Base-by-base conservation (phyloP, 2,113 vertebrate genomes). In the Tichodroma muraria region DNA sequence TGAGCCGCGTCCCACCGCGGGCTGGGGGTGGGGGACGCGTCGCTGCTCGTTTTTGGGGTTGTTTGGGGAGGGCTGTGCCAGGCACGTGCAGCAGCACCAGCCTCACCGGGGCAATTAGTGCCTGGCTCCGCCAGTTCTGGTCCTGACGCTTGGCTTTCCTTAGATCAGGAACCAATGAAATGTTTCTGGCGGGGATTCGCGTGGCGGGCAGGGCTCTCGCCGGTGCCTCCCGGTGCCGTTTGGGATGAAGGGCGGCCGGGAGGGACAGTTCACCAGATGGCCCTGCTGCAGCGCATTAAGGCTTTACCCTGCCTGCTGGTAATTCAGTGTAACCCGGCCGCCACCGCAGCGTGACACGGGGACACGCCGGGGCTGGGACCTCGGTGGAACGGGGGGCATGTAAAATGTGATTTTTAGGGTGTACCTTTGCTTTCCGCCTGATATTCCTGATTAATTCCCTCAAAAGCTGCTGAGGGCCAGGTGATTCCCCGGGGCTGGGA, bases 211-310 rank as follows among this genome's bases (percentile, higher is more conserved):
- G 86, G 40, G 72, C 69, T 84, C 60, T 11, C 11, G 3, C n/a
- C n/a, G n/a, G n/a, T n/a, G n/a, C n/a, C n/a, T n/a, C n/a, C 54
- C 13, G 10, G 0, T 40, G 88, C 73, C 0, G 3, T 59, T 85
- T 22, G 91, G 85, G 72, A 42, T 2, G 80, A 18, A 71, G 80
- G 49, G 4, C 60, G 15, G 71, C 30, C 0, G 18, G n/a, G n/a
- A n/a, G n/a, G n/a, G n/a, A n/a, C n/a, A n/a, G n/a, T n/a, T n/a
- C 33, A 11, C 88, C 95, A 76, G 44, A 27, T 68, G 95, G 89
- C 91, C 78, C 66, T 40, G 85, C 91, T 90, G 96, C 77, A 16
- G 21, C 14, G 0, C 85, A 21, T 95, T 75, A 85, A 54, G 82
- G 85, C 3, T 80, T 92, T 45, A 90, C 59, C 2, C 37, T 25